Percentiles rank a stretch among this genome's conserved stretches.
These are phyloP conservation scores for Acleris laterana DNA, from an alignment of 2,888 invertebrate genomes.

Conservation along the genomic window DNA sequence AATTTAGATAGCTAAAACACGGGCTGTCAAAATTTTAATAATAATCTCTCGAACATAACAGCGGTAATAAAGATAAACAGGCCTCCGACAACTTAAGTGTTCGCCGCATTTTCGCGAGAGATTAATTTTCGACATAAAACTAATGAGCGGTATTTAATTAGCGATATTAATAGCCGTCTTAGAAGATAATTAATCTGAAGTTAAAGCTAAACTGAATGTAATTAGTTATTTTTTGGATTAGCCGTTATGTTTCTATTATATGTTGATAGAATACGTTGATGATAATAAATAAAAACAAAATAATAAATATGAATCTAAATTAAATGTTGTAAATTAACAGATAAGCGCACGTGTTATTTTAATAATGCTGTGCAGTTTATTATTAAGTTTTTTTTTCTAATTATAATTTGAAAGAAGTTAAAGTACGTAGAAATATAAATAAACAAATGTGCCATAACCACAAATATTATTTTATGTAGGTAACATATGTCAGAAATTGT, in stretches of 20 bases:
- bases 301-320: too few species aligned
- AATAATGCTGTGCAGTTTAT: too few species aligned
- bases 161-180: conserved; percentile 32
- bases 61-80: conserved; percentile 30
- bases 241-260: not conserved
- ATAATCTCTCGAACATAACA: conserved; percentile 25
- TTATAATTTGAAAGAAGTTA: too few species aligned
- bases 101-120: conserved; percentile 10
- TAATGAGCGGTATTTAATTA: conserved; percentile 35
- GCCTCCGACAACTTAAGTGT: conserved; percentile 31
- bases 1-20: not conserved
- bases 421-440: too few species aligned
- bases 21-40: conserved; percentile 4
- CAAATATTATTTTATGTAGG: too few species aligned
- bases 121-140: conserved; percentile 33
- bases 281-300: too few species aligned
- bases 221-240: conserved; percentile 27
- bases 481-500: too few species aligned
- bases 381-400: too few species aligned
- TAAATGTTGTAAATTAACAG: not conserved
- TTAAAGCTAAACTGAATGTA: conserved; percentile 30
- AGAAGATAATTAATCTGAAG: conserved; percentile 24
- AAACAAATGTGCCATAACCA: too few species aligned
- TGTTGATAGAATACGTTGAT: too few species aligned
- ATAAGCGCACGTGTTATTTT: too few species aligned